Evolutionary conservation across 2,113 vertebrate genomes (phyloP).

Genomic region (Neodon shergylaensis): DNA sequence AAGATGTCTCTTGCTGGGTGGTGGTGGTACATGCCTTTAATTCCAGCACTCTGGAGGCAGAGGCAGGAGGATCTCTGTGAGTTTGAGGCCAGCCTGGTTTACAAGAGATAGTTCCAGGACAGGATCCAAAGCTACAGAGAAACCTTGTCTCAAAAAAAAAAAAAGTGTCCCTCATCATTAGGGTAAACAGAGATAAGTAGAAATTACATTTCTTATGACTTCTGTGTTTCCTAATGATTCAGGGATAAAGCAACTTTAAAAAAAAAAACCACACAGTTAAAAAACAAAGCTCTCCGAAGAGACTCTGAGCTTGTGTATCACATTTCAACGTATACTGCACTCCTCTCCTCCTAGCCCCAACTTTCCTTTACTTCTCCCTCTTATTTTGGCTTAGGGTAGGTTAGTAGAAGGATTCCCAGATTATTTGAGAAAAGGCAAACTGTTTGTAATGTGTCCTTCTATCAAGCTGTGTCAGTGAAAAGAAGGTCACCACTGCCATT

Average conservation of each 20-base stretch:
- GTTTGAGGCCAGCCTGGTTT: too few species aligned
- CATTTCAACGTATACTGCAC: not conserved
- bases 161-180: not conserved
- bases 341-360: too few species aligned
- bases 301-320: not conserved
- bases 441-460: not conserved
- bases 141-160: too few species aligned
- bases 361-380: fast-evolving
- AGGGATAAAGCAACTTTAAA: not conserved
- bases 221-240: not conserved
- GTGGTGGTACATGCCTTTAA: too few species aligned
- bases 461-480: not conserved
- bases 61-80: too few species aligned
- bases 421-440: slow-evolving; percentile 18
- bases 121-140: too few species aligned
- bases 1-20: not conserved
- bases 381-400: not conserved
- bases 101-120: too few species aligned
- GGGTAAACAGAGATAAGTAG: slow-evolving; percentile 21
- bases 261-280: not conserved
- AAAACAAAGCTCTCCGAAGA: not conserved
- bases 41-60: too few species aligned
- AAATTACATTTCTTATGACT: not conserved
- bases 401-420: not conserved
- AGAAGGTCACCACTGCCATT: not conserved